Percentiles rank a stretch among this genome's conserved stretches.
Evolutionary conservation across 2,797 vertebrate species (phyloP).

Genomic region (Tadarida brasiliensis): DNA sequence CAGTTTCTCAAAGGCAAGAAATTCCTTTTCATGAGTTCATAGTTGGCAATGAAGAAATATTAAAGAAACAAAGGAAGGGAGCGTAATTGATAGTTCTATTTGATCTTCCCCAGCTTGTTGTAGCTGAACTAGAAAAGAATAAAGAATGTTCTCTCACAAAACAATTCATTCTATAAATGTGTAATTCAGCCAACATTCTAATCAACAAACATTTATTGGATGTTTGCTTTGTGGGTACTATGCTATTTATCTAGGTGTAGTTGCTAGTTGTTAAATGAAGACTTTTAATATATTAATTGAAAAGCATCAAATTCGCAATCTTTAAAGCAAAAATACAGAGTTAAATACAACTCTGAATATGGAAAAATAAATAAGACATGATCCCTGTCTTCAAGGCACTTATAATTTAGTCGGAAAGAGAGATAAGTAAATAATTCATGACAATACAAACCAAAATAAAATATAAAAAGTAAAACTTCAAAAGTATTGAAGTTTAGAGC

Average conservation of each 20-base stretch:
- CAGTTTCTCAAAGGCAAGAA: conserved; percentile 26
- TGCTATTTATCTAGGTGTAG: conserved; percentile 34
- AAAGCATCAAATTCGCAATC: conserved; percentile 18
- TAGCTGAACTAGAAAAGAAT: conserved; percentile 17
- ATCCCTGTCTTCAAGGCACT: background rate
- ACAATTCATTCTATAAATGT: conserved; percentile 18
- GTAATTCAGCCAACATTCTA: background rate
- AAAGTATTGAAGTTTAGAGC: background rate
- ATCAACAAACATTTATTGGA: background rate
- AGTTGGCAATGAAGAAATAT: conserved; percentile 1
- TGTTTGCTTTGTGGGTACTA: background rate
- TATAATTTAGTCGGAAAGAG: background rate
- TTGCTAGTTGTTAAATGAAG: conserved; percentile 62
- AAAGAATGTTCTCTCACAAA: conserved; percentile 9
- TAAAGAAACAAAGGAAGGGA: conserved; percentile 52
- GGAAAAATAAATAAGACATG: background rate
- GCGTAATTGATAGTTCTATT: conserved; percentile 1
- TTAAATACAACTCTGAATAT: background rate
- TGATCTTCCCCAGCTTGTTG: background rate
- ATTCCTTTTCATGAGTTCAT: background rate
- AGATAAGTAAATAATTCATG: conserved; percentile 1
- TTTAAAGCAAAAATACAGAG: background rate
- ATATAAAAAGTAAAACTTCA: background rate
- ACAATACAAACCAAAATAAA: conserved; percentile 9
- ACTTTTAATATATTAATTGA: conserved; percentile 40